phyloP scores from a whole-genome alignment of 2,797 vertebrate species.

The Fistularia tabacaria region DNA sequence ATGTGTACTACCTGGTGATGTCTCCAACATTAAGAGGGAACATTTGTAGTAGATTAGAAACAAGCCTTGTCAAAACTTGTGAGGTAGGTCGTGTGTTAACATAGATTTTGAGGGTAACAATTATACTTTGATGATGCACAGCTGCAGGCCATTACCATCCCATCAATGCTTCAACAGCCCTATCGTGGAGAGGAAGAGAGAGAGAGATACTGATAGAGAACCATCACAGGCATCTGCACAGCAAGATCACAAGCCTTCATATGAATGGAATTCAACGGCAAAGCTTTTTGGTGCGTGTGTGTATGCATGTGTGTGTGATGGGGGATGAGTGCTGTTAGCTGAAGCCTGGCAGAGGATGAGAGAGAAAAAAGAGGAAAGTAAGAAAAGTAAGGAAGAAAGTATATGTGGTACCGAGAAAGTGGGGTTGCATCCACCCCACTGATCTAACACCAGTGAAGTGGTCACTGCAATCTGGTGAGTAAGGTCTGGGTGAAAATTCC shows the following conservation, averaged over 20 bases:
- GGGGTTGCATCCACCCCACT: slow-evolving; percentile 23
- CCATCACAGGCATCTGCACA: slow-evolving; percentile 16
- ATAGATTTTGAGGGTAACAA: slow-evolving; percentile 47
- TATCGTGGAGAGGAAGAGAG: neutral
- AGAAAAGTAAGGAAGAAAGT: slow-evolving; percentile 24
- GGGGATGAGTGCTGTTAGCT: no score
- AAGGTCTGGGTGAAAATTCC: no score
- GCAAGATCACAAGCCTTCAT: slow-evolving; percentile 30
- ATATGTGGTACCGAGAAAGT: slow-evolving; percentile 15
- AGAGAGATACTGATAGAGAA: slow-evolving; percentile 13
- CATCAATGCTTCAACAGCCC: slow-evolving; percentile 24
- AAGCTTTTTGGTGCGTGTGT: slow-evolving; percentile 14
- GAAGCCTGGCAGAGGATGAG: slow-evolving; percentile 10
- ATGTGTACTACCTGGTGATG: slow-evolving; percentile 6
- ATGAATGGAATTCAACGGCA: slow-evolving; percentile 4
- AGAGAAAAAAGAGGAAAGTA: neutral
- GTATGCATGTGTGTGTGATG: no score
- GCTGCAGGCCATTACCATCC: slow-evolving; percentile 47
- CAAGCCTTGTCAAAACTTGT: slow-evolving; percentile 34
- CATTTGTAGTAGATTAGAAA: slow-evolving; percentile 25
- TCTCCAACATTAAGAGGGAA: slow-evolving; percentile 8
- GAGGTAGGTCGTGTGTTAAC: slow-evolving; percentile 44
- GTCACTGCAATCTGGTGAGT: slow-evolving; percentile 1
- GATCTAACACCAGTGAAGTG: slow-evolving; percentile 23
- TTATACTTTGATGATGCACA: slow-evolving; percentile 47